Evolutionary conservation across 2,797 vertebrate genomes (phyloP).

Genomic region (Parambassis ranga): DNA sequence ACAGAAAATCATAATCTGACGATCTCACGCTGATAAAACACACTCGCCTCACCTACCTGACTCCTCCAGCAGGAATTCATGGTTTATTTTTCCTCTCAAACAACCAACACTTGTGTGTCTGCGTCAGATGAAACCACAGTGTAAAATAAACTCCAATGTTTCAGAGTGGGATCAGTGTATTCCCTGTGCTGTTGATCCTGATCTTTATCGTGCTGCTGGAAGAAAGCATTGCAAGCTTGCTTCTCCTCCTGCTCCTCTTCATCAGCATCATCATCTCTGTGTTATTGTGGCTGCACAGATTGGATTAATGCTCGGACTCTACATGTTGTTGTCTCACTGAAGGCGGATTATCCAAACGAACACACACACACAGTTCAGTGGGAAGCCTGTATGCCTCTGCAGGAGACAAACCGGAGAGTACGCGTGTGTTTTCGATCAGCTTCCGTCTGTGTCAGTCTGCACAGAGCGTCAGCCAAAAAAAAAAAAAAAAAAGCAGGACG

Average conservation of each 20-base stretch:
- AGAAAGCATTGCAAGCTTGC: neutral
- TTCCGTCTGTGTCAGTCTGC: neutral
- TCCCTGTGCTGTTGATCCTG: neutral
- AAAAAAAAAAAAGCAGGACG: neutral
- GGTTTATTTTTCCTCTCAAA: neutral
- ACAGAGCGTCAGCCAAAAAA: too few species aligned
- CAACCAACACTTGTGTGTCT: slow-evolving; percentile 36
- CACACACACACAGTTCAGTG: neutral
- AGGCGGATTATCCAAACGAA: slow-evolving; percentile 38
- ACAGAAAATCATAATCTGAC: too few species aligned
- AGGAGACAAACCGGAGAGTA: neutral
- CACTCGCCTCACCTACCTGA: slow-evolving; percentile 45
- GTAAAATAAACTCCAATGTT: neutral
- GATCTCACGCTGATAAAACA: neutral
- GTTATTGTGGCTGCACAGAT: slow-evolving; percentile 4
- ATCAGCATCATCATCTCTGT: slow-evolving; percentile 4
- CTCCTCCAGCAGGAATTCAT: slow-evolving; percentile 73
- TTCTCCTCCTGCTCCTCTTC: slow-evolving; percentile 28
- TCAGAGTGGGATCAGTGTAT: neutral
- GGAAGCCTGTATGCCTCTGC: neutral
- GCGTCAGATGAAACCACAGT: slow-evolving; percentile 6
- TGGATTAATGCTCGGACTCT: slow-evolving; percentile 17
- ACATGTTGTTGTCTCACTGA: slow-evolving; percentile 18
- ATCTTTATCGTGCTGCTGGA: too few species aligned
- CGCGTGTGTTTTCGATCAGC: too few species aligned